These are phyloP conservation scores for Chiloscyllium plagiosum DNA, from an alignment of 2,113 vertebrate species.

Conservation along the genomic window DNA sequence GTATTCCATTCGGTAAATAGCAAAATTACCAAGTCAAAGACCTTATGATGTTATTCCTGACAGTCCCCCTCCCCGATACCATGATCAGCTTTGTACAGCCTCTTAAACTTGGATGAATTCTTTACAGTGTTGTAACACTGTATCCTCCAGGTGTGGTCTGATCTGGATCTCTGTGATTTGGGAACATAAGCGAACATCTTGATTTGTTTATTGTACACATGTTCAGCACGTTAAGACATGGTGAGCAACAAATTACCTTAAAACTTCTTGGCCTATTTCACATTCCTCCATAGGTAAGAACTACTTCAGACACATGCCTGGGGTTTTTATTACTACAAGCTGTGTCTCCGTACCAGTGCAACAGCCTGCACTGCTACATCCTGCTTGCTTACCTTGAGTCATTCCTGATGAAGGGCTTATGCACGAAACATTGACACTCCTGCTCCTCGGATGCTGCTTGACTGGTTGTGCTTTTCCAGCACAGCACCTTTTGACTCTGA, in stretches of 20 bases:
- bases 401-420: too few species aligned
- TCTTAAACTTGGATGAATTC: background rate
- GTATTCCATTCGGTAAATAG: background rate
- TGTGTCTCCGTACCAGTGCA: background rate
- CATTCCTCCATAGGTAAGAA: background rate
- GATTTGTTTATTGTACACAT: background rate
- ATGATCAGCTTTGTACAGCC: background rate
- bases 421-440: too few species aligned
- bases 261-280: conserved; percentile 1
- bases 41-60: background rate
- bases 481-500: too few species aligned
- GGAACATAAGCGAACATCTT: background rate
- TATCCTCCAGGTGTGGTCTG: background rate
- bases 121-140: background rate
- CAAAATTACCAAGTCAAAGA: background rate
- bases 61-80: background rate
- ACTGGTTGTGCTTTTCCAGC: too few species aligned
- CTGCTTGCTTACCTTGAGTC: background rate
- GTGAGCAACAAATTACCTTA: background rate
- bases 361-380: background rate
- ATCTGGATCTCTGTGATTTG: background rate
- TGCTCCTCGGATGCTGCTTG: too few species aligned
- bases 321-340: background rate
- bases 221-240: background rate
- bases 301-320: background rate